Evolutionary conservation across 2,797 vertebrate species (phyloP).

Genomic region (Salarias fasciatus): DNA sequence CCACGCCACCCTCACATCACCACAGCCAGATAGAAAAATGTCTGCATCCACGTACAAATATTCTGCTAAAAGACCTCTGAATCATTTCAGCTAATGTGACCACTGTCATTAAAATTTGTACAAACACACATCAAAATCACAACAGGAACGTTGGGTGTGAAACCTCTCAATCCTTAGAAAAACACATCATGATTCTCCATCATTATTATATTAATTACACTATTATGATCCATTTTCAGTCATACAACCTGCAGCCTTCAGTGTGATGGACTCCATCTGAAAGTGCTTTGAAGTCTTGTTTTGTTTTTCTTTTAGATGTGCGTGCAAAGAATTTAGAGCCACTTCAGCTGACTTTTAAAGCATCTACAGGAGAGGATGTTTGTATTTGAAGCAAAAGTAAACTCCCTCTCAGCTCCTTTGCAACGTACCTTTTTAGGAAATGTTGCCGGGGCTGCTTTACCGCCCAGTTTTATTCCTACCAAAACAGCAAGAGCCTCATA

Average conservation of each 20-base stretch:
- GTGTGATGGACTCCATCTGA: too few species aligned
- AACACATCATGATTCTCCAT: too few species aligned
- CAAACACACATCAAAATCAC: not conserved
- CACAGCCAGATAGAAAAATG: constrained; percentile 23
- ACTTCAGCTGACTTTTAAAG: constrained; percentile 20
- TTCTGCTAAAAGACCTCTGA: not conserved
- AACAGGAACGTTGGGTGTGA: too few species aligned
- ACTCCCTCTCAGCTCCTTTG: constrained; percentile 23
- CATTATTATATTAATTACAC: too few species aligned
- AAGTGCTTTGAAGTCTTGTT: too few species aligned
- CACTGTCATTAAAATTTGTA: too few species aligned
- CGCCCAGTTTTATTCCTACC: constrained; percentile 4
- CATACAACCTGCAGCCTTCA: too few species aligned
- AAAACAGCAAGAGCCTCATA: not conserved
- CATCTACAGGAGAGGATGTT: constrained; percentile 45
- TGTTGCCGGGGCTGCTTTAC: constrained; percentile 41
- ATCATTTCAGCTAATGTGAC: too few species aligned
- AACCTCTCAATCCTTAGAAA: too few species aligned
- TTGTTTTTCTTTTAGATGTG: too few species aligned
- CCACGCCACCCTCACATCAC: constrained; percentile 20
- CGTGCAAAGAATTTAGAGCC: not conserved
- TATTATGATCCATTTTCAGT: too few species aligned
- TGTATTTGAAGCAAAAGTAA: constrained; percentile 43
- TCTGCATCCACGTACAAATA: constrained; percentile 7
- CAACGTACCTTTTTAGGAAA: constrained; percentile 26